Conservation (phyloP, 2,888 invertebrate species). For the Agapostemon virescens region DNA sequence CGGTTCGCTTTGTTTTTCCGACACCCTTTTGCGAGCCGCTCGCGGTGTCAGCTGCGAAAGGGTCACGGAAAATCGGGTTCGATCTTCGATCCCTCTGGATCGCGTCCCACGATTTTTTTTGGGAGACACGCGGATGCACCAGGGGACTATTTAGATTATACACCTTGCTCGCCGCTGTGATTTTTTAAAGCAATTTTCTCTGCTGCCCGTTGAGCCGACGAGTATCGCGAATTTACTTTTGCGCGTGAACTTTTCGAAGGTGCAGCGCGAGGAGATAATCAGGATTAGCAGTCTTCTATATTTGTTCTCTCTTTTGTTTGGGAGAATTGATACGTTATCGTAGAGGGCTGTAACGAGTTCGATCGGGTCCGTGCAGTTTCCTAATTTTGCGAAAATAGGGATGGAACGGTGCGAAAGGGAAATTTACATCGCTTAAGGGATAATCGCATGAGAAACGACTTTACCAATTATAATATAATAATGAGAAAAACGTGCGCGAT, state of each 20-base stretch:
- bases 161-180: neutral
- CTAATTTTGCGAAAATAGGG: no score
- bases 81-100: constrained; percentile 23
- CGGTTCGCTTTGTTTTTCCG: neutral
- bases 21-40: constrained; percentile 31
- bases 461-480: no score
- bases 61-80: constrained; percentile 60
- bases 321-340: no score
- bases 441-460: no score
- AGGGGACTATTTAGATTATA: neutral
- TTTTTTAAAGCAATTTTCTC: neutral
- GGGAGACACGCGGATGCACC: neutral
- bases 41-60: constrained; percentile 53
- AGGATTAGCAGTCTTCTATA: neutral
- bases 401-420: no score
- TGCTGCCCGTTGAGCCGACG: neutral
- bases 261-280: neutral
- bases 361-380: no score
- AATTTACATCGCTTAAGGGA: no score
- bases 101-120: neutral
- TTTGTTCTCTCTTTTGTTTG: no score
- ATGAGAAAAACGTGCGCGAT: no score
- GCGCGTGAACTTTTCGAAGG: neutral
- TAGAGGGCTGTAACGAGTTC: no score
- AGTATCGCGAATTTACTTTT: neutral